Evolutionary conservation across 1,140 invertebrate genomes (phyloP).

Genomic region (Trichonephila clavata): DNA sequence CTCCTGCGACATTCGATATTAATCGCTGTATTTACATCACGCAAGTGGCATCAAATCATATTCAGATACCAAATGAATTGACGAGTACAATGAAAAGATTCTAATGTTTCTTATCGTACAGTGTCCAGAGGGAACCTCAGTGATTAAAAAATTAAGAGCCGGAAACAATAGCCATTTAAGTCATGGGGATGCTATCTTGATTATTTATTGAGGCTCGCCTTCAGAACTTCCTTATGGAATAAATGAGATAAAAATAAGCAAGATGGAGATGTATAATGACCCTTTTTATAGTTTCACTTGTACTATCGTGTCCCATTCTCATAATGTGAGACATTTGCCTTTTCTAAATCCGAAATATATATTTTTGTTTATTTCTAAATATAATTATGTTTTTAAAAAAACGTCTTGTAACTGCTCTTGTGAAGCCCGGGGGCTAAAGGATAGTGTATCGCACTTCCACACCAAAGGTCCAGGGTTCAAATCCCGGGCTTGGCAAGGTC

Average conservation of each 20-base stretch:
- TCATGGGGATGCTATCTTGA: not conserved
- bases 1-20: not conserved
- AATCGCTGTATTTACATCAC: not conserved
- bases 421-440: too few relatives aligned
- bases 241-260: conserved; percentile 33
- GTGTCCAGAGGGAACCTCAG: conserved; percentile 6
- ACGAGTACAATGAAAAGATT: not conserved
- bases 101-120: not conserved
- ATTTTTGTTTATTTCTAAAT: too few relatives aligned
- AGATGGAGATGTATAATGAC: conserved; percentile 36
- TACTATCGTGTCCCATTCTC: too few relatives aligned
- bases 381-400: too few relatives aligned
- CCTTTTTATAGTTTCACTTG: not conserved
- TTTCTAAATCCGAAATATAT: too few relatives aligned
- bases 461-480: too few relatives aligned
- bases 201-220: conserved; percentile 27
- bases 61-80: not conserved
- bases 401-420: too few relatives aligned
- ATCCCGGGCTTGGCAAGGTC: too few relatives aligned
- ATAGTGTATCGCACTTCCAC: too few relatives aligned
- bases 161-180: conserved; percentile 44
- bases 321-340: too few relatives aligned
- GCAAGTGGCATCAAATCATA: not conserved
- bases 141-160: conserved; percentile 66
- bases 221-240: conserved; percentile 19